Evolutionary conservation across 92 coral and sea anemone genomes (phyloP).

Genomic region (Palythoa grandis): DNA sequence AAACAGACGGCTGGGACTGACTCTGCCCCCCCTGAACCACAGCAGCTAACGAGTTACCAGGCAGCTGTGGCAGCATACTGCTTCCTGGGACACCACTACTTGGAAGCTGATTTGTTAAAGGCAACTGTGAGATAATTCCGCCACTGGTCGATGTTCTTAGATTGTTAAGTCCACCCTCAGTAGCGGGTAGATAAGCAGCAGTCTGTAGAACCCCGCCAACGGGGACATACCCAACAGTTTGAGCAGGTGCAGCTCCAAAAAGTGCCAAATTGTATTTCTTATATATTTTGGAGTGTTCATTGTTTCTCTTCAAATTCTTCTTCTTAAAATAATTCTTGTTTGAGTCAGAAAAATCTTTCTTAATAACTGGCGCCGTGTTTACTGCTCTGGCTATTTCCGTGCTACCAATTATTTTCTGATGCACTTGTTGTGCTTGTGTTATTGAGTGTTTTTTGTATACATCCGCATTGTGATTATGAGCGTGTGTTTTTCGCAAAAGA

Average conservation of each 20-base stretch:
- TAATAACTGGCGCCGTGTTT: background rate
- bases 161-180: background rate
- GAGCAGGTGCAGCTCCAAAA: slow-evolving; percentile 36
- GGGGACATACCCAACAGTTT: slow-evolving; percentile 15
- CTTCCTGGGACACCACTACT: slow-evolving; percentile 4
- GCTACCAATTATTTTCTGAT: background rate
- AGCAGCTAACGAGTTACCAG: background rate
- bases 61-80: slow-evolving; percentile 1
- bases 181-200: slow-evolving; percentile 15
- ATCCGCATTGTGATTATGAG: background rate
- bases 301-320: background rate
- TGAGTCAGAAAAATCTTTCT: slow-evolving; percentile 5
- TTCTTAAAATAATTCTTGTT: background rate
- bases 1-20: slow-evolving; percentile 6
- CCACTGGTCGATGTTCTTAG: background rate
- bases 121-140: slow-evolving; percentile 20
- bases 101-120: slow-evolving; percentile 19
- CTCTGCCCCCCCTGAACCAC: background rate
- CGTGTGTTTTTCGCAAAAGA: background rate
- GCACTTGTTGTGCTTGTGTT: background rate
- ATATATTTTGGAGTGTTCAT: slow-evolving; percentile 17
- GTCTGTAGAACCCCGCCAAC: slow-evolving; percentile 9
- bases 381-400: background rate
- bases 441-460: slow-evolving; percentile 36
- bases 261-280: slow-evolving; percentile 40